A percentile compares a stretch with the other conserved stretches of the same genome.
Evolutionary conservation across 2,888 invertebrate genomes (phyloP).

Genomic region (Drosophila greeni): DNA sequence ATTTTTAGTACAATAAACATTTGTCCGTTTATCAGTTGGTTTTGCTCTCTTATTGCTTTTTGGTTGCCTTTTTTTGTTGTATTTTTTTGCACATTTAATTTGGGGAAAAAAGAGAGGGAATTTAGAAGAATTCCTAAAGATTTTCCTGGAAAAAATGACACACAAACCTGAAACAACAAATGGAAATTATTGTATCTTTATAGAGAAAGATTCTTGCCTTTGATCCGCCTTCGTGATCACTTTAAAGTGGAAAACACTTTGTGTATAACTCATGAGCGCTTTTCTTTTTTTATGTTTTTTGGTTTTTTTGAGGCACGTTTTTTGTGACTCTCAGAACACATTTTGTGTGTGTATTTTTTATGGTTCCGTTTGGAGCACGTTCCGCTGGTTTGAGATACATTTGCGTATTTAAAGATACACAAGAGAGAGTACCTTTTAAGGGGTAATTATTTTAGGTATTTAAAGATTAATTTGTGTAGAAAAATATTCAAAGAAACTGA

Average conservation of each 20-base stretch:
- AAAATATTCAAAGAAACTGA: neutral
- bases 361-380: conserved; percentile 21
- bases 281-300: conserved; percentile 16
- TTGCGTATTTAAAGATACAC: conserved; percentile 4
- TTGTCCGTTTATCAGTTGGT: conserved; percentile 54
- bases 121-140: neutral
- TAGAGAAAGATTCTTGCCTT: conserved; percentile 10
- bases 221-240: conserved; percentile 34
- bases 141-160: conserved; percentile 29
- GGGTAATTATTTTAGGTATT: neutral
- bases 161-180: conserved; percentile 40
- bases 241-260: conserved; percentile 32
- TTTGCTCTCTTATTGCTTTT: conserved; percentile 29
- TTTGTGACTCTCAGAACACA: conserved; percentile 3
- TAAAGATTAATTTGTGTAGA: neutral
- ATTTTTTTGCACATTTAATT: conserved; percentile 50
- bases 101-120: neutral
- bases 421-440: conserved; percentile 1
- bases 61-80: conserved; percentile 8
- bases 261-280: conserved; percentile 9
- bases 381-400: neutral
- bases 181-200: conserved; percentile 25
- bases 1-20: conserved; percentile 51
- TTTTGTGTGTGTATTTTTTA: conserved; percentile 22
- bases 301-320: conserved; percentile 33